phyloP scores from a whole-genome alignment of 2,113 vertebrate genomes.

The Acrocephalus arundinaceus region DNA sequence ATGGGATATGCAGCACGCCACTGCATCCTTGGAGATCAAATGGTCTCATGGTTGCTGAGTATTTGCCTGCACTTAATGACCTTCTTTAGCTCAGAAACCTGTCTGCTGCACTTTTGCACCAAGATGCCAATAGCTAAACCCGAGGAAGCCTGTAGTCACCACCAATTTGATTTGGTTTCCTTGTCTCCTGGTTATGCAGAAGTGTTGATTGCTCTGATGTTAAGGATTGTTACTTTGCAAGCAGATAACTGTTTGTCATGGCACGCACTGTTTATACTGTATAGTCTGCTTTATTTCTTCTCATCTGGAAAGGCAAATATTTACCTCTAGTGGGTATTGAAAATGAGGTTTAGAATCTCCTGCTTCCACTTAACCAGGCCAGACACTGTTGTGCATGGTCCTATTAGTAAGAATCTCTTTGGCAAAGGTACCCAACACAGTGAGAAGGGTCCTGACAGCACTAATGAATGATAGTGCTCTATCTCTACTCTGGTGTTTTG shows the following conservation, averaged over 20 bases:
- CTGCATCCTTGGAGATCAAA: slow-evolving; percentile 48
- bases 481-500: neutral
- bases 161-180: neutral
- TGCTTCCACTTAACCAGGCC: neutral
- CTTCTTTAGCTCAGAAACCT: neutral
- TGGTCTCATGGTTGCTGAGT: neutral
- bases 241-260: neutral
- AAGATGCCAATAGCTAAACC: neutral
- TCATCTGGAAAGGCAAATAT: neutral
- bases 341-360: neutral
- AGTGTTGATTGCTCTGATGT: neutral
- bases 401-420: neutral
- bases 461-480: neutral
- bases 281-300: neutral
- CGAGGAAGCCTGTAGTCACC: neutral
- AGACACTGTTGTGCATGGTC: neutral
- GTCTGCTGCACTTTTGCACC: neutral
- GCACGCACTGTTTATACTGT: neutral
- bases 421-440: neutral
- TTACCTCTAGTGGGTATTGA: neutral
- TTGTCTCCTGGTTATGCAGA: neutral
- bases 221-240: neutral
- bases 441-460: neutral
- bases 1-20: neutral
- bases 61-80: neutral